Percentiles rank a stretch among this genome's conserved stretches.
Evolutionary conservation across 2,797 vertebrate species (phyloP).

Genomic region (Crenichthys baileyi): DNA sequence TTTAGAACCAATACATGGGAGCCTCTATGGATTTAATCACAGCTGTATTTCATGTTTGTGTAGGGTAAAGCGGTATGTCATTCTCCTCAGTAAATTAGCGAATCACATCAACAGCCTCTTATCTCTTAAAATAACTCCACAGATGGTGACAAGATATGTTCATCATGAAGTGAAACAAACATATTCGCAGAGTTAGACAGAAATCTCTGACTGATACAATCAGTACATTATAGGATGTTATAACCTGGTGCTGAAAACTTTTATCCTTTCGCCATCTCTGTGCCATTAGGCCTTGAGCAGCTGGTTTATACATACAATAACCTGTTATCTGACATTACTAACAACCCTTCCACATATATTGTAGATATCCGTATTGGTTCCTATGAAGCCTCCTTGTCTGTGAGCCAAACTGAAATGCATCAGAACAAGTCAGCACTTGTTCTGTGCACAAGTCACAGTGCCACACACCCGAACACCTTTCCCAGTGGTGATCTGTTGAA

Average conservation of each 20-base stretch:
- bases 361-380: conserved; percentile 17
- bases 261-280: background rate
- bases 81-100: background rate
- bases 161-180: conserved; percentile 8
- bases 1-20: background rate
- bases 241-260: background rate
- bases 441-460: conserved; percentile 22
- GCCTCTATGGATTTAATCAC: conserved; percentile 9
- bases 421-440: conserved; percentile 59
- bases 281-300: conserved; percentile 5
- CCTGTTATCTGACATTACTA: conserved; percentile 15
- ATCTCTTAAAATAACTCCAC: conserved; percentile 16
- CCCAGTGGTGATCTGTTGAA: conserved; percentile 62
- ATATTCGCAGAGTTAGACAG: background rate
- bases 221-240: background rate
- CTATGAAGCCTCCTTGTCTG: conserved; percentile 3
- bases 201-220: background rate
- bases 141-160: conserved; percentile 23
- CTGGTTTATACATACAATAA: conserved; percentile 3
- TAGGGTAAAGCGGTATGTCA: background rate
- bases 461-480: conserved; percentile 63
- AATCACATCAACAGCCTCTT: conserved; percentile 18
- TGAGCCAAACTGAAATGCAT: conserved; percentile 28
- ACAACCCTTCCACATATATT: conserved; percentile 1
- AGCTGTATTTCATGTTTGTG: background rate